These are phyloP conservation scores for Drosophila recens DNA, from an alignment of 2,888 invertebrate species.

Conservation along the genomic window DNA sequence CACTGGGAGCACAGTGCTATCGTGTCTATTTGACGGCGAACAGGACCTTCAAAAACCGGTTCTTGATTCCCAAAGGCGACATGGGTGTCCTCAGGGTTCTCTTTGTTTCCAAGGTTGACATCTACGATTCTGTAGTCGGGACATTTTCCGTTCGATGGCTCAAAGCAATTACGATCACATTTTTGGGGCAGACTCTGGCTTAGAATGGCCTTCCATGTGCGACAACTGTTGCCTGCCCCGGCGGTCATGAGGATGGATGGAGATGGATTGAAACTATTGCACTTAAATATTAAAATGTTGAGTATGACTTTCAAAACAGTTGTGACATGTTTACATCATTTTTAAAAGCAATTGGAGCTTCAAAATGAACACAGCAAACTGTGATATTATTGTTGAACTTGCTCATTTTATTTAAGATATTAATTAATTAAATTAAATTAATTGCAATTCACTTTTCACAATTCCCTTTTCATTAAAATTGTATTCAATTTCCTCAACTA, in stretches of 20 bases:
- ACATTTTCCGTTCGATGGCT: constrained; percentile 45
- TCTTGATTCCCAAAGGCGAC: background rate
- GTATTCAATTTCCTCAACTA: too few relatives aligned
- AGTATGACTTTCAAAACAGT: background rate
- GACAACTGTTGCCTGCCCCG: constrained; percentile 48
- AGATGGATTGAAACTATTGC: constrained; percentile 21
- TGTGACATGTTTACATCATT: constrained; percentile 3
- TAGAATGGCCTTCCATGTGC: constrained; percentile 30
- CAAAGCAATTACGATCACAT: constrained; percentile 40
- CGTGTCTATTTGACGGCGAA: constrained; percentile 36
- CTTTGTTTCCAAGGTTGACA: background rate
- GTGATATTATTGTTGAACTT: background rate
- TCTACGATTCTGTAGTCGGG: constrained; percentile 35
- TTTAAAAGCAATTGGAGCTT: background rate
- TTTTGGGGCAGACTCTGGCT: background rate
- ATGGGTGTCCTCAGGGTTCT: background rate
- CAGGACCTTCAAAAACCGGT: background rate
- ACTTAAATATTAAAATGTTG: constrained; percentile 25
- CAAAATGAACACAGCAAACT: background rate
- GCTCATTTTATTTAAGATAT: too few relatives aligned
- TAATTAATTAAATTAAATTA: too few relatives aligned
- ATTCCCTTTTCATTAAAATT: too few relatives aligned
- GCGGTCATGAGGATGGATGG: constrained; percentile 39
- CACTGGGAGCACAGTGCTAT: constrained; percentile 29
- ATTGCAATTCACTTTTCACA: too few relatives aligned